Percentiles rank a stretch among this genome's conserved stretches.
These are phyloP conservation scores for Microtus ochrogaster DNA, from an alignment of 2,113 vertebrate genomes.

Conservation along the genomic window DNA sequence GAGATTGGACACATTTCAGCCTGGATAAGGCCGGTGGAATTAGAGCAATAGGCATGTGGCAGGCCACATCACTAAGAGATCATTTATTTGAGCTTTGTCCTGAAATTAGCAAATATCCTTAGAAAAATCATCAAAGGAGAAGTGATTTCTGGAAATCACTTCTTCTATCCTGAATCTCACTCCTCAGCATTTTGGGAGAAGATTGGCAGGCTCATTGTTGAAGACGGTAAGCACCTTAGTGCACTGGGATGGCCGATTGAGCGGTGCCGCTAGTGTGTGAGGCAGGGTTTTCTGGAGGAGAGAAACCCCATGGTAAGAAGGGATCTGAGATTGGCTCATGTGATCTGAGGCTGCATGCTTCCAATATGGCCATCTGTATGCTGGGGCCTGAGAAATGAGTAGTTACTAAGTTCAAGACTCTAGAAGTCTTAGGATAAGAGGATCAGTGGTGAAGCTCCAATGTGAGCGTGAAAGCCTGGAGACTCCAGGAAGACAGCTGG, in stretches of 20 bases:
- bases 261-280: background rate
- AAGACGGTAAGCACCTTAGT: background rate
- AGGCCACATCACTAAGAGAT: background rate
- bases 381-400: background rate
- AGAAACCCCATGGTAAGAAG: background rate
- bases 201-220: background rate
- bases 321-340: background rate
- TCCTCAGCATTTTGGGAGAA: constrained; percentile 3
- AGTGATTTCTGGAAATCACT: background rate
- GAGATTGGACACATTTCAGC: background rate
- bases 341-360: background rate
- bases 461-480: background rate
- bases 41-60: background rate
- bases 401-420: background rate
- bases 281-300: background rate
- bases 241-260: background rate
- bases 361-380: too few species aligned
- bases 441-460: background rate
- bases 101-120: background rate
- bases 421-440: background rate
- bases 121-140: background rate
- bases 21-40: background rate
- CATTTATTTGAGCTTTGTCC: background rate
- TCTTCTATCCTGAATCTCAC: constrained; percentile 23
- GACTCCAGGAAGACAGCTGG: background rate